Conservation (phyloP, 2,113 vertebrate genomes). For the Gallinago jamesoni region DNA sequence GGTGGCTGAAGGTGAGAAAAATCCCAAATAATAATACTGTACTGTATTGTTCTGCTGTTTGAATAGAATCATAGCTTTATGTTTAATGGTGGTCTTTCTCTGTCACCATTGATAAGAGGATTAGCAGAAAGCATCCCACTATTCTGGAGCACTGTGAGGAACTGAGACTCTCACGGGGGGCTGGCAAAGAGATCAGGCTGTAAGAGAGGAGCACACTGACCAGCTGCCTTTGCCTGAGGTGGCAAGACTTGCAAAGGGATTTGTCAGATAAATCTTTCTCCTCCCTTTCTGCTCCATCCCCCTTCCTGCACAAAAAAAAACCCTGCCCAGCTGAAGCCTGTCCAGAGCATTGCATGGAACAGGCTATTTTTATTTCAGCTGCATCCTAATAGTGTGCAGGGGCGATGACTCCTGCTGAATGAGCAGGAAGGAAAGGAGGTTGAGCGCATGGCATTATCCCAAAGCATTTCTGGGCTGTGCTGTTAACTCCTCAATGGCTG, state of each 20-base stretch:
- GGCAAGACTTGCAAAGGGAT: not conserved
- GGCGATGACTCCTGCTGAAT: not conserved
- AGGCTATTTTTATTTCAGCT: slow-evolving; percentile 15
- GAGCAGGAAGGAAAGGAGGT: slow-evolving; percentile 21
- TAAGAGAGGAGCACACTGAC: not conserved
- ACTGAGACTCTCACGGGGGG: not conserved
- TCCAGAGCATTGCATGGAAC: not conserved
- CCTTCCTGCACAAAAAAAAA: not conserved
- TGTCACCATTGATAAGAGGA: not conserved
- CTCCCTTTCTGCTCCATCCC: not conserved
- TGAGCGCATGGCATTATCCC: not conserved
- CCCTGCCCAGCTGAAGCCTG: not conserved
- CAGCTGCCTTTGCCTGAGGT: not conserved
- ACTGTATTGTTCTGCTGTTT: not conserved
- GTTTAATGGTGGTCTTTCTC: not conserved
- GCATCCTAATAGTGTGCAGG: not conserved
- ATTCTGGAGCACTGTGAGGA: not conserved
- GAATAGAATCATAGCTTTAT: not conserved
- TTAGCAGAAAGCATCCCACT: not conserved
- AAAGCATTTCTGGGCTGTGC: not conserved
- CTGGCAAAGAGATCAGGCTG: not conserved
- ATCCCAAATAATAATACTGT: not conserved
- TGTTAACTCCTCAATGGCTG: not conserved
- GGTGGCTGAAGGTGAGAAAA: not conserved
- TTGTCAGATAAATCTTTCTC: not conserved